Evolutionary conservation across 2,797 vertebrate species (phyloP).

Genomic region (Diglossa cyanea): DNA sequence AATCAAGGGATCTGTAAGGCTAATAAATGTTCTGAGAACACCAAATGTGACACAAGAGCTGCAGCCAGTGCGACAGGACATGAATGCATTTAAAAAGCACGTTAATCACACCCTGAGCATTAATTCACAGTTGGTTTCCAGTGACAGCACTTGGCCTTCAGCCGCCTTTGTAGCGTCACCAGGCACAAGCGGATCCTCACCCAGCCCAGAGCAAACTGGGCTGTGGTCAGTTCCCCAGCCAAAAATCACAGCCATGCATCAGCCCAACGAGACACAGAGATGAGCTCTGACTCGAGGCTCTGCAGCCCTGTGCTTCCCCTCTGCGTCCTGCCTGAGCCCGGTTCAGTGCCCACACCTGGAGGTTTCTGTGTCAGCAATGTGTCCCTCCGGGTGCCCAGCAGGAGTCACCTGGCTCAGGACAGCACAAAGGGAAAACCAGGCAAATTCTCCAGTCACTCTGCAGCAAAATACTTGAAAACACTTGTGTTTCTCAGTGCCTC

Average conservation of each 20-base stretch:
- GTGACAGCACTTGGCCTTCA: background rate
- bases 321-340: fast-evolving
- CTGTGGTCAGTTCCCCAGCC: fast-evolving
- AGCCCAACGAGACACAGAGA: fast-evolving
- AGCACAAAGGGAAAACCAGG: background rate
- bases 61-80: background rate
- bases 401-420: fast-evolving
- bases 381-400: background rate
- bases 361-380: background rate
- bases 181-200: fast-evolving
- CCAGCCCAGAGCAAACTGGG: background rate
- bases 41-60: constrained; percentile 22
- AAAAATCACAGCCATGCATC: background rate
- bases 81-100: background rate
- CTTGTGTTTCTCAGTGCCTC: background rate
- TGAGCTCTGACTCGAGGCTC: background rate
- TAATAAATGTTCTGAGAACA: constrained; percentile 54
- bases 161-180: background rate
- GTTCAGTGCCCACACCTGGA: background rate
- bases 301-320: background rate
- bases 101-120: background rate
- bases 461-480: background rate
- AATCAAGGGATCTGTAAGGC: constrained; percentile 61
- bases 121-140: constrained; percentile 14
- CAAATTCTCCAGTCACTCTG: background rate